phyloP scores from a whole-genome alignment of 2,113 vertebrate genomes.

The Camelus bactrianus region DNA sequence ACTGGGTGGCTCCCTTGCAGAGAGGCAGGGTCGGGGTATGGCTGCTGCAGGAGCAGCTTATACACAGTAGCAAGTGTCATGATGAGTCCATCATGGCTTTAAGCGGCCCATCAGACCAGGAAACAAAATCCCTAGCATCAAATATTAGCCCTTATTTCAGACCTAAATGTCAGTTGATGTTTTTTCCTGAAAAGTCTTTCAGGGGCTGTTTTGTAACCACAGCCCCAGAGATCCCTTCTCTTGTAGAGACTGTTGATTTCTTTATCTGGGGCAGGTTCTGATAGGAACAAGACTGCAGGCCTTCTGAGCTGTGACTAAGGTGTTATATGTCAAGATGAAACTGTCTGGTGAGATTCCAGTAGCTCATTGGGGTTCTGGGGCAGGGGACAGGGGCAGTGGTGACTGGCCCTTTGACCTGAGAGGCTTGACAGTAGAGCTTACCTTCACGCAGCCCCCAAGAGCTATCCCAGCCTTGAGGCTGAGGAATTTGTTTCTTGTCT shows the following conservation, averaged over 20 bases:
- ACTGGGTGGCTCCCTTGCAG: background rate
- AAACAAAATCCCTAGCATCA: background rate
- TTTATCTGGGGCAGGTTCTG: constrained; percentile 63
- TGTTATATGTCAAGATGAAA: constrained; percentile 68
- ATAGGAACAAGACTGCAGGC: constrained; percentile 43
- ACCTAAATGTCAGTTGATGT: constrained; percentile 33
- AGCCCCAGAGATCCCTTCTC: constrained; percentile 22
- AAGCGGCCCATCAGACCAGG: constrained; percentile 9
- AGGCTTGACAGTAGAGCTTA: background rate
- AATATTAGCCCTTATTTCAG: constrained; percentile 49
- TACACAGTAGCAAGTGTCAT: background rate
- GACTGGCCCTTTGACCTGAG: background rate
- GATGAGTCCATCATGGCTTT: background rate
- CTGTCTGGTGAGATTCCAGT: constrained; percentile 12
- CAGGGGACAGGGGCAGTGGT: background rate
- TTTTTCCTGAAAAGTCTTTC: constrained; percentile 56
- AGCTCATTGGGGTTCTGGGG: background rate
- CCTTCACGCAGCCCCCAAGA: background rate
- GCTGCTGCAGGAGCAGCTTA: background rate
- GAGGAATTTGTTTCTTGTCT: background rate
- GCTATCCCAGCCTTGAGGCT: background rate
- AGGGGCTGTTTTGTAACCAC: constrained; percentile 35
- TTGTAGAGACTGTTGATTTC: constrained; percentile 49
- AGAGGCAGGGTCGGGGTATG: background rate
- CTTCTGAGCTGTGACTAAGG: constrained; percentile 49